A percentile compares a stretch with the other conserved stretches of the same genome.
Evolutionary conservation across 2,888 invertebrate genomes (phyloP).

Genomic region (Andrena camellia): DNA sequence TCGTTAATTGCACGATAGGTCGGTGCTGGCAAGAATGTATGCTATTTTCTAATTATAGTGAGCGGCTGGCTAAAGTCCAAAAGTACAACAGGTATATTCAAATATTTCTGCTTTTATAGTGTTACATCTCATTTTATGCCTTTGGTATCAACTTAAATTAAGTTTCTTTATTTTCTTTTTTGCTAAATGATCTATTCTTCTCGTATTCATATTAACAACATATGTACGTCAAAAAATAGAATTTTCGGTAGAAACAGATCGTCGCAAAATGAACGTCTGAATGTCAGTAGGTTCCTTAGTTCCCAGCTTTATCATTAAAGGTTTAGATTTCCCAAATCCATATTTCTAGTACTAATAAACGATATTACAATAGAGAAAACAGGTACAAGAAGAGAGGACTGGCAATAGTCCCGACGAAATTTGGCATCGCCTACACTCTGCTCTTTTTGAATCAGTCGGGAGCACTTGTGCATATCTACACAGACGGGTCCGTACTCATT

Average conservation of each 20-base stretch:
- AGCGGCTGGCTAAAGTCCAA: conserved; percentile 87
- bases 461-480: conserved; percentile 94
- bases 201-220: too few relatives aligned
- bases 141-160: neutral
- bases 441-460: conserved; percentile 94
- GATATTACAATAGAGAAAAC: conserved; percentile 87
- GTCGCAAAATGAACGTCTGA: neutral
- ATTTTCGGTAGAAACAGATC: neutral
- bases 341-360: conserved; percentile 1
- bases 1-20: conserved; percentile 90
- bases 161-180: too few relatives aligned
- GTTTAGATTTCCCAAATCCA: too few relatives aligned
- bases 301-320: too few relatives aligned
- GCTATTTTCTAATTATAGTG: conserved; percentile 88
- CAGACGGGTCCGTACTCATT: conserved; percentile 94
- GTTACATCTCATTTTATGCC: neutral
- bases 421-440: conserved; percentile 93
- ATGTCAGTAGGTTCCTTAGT: too few relatives aligned
- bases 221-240: too few relatives aligned
- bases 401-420: conserved; percentile 92
- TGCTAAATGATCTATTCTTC: too few relatives aligned
- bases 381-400: conserved; percentile 95
- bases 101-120: neutral
- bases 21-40: conserved; percentile 94
- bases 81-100: conserved; percentile 90